Base-by-base conservation (phyloP, 2,797 vertebrate species). In the Ptychobarbus kaznakovi region DNA sequence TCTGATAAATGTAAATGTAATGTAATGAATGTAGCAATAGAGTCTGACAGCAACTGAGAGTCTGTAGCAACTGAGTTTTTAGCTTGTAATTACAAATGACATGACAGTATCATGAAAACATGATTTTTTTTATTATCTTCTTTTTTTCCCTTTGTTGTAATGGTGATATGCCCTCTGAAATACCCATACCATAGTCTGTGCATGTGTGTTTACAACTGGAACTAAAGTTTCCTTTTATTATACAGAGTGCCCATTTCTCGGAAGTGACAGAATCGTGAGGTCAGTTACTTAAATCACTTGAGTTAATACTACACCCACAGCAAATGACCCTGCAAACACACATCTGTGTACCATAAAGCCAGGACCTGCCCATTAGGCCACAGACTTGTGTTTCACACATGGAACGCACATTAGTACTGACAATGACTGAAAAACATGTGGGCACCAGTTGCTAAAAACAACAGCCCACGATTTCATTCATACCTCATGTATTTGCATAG, bases 271-370 rank as follows among this genome's bases (percentile, higher is more conserved):
- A 90, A 92, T 85, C 58, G 82, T 84, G 73, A 80, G 87, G 86
- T 89, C 90, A 65, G 84, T 91, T 89, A 85, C 80, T 90, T 92
- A 89, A 92, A 94, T 90, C 90, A 87, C 88, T 91, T 88, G 78
- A 89, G 90, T 90, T 94, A 93, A 92, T 93, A 90, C 87, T 92
- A 92, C 91, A 90, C 92, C 91, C 90, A 91, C 91, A 93, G 87
- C 84, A 93, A 95, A 93, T 92, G 92, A 93, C 84, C 92, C 90
- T 92, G 92, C 87, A 89, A 93, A 92, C 92, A 88, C 93, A 91
- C 94, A 95, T 94, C 92, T 95, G 94, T 83, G 84, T 65, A 49
- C 92, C 92, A 91, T 86, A 91, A 87, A 91, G 84, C 85, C 56
- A 51, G 75, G 79, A 51, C 84, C 87, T 89, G 42, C 78, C 44